phyloP scores from a whole-genome alignment of 2,888 invertebrate genomes.

The Drosophila gaucha region DNA sequence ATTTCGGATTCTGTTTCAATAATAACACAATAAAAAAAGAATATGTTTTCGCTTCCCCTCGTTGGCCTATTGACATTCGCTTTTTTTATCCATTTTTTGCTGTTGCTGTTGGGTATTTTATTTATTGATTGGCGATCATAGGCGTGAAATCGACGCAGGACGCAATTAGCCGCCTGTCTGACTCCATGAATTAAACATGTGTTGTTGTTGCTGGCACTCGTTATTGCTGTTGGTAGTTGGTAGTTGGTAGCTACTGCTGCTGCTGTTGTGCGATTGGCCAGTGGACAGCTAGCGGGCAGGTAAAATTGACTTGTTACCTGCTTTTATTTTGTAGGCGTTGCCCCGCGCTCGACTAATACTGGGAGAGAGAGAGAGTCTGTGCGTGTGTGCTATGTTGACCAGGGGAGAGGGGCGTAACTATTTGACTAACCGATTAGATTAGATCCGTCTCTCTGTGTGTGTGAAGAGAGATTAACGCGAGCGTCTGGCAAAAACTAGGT shows the following conservation, averaged over 20 bases:
- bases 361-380: background rate
- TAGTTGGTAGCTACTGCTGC: slow-evolving; percentile 22
- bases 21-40: slow-evolving; percentile 43
- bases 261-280: slow-evolving; percentile 53
- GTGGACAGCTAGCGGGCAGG: slow-evolving; percentile 40
- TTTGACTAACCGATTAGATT: slow-evolving; percentile 75
- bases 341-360: slow-evolving; percentile 26
- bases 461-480: slow-evolving; percentile 47
- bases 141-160: slow-evolving; percentile 70
- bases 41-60: slow-evolving; percentile 54
- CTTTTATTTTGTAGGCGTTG: slow-evolving; percentile 46
- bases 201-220: slow-evolving; percentile 26
- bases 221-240: slow-evolving; percentile 13
- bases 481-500: slow-evolving; percentile 38
- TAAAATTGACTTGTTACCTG: slow-evolving; percentile 47
- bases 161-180: slow-evolving; percentile 62
- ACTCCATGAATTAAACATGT: slow-evolving; percentile 57
- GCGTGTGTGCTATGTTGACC: background rate
- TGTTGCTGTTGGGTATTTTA: slow-evolving; percentile 45
- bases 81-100: slow-evolving; percentile 7
- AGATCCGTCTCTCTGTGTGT: slow-evolving; percentile 32
- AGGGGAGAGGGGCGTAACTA: slow-evolving; percentile 52
- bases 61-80: slow-evolving; percentile 46
- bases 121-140: slow-evolving; percentile 75
- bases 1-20: slow-evolving; percentile 63